Conservation (phyloP, 1,140 invertebrate species). For the Philaenus spumarius region DNA sequence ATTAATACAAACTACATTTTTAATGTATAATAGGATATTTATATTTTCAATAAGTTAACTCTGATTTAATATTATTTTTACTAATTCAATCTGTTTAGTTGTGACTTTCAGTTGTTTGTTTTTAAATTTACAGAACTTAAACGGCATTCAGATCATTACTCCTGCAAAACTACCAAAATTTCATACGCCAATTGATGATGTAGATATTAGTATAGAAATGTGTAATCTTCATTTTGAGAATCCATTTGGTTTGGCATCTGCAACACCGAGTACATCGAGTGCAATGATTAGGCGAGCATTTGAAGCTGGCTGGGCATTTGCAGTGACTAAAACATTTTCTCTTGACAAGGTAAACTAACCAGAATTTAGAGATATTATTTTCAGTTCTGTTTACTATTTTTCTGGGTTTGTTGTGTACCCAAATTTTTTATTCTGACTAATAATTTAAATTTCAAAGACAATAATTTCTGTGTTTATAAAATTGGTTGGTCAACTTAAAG, state of each 20-base stretch:
- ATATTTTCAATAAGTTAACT: too few species aligned
- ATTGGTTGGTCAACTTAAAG: too few species aligned
- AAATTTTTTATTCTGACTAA: too few species aligned
- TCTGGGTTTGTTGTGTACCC: background rate
- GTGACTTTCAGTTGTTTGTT: background rate
- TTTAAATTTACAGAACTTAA: background rate
- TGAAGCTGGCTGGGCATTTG: constrained; percentile 94
- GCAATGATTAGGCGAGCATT: constrained; percentile 94
- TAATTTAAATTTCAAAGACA: too few species aligned
- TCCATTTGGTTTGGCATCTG: constrained; percentile 95
- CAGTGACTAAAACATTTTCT: constrained; percentile 92
- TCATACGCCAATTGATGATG: constrained; percentile 85
- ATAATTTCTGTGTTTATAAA: too few species aligned
- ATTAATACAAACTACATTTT: too few species aligned
- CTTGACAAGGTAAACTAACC: constrained; percentile 91
- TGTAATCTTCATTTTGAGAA: constrained; percentile 93
- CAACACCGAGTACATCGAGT: constrained; percentile 88
- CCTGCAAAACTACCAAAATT: constrained; percentile 81
- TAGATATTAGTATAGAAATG: constrained; percentile 86
- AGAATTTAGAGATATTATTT: too few species aligned
- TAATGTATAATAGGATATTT: too few species aligned
- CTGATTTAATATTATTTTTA: too few species aligned
- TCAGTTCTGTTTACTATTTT: background rate
- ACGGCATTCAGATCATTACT: constrained; percentile 35
- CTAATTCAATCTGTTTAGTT: background rate